Conservation (phyloP, 2,797 vertebrate species). For the Alca torda region DNA sequence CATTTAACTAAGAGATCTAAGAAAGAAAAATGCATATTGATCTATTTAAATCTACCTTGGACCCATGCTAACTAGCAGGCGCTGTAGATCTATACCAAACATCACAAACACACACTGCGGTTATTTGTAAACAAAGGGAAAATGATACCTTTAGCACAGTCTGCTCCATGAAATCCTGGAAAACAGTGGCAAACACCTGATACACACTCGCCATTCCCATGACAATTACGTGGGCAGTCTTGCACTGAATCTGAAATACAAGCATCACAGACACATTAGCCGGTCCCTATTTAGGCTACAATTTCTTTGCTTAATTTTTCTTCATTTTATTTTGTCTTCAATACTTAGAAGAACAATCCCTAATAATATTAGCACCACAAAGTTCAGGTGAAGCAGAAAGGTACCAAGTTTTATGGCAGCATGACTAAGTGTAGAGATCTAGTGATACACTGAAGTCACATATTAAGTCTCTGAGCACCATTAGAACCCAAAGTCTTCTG, state of each 20-base stretch:
- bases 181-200: constrained; percentile 97
- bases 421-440: fast-evolving
- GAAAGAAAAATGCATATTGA: neutral
- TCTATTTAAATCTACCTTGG: neutral
- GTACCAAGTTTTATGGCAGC: neutral
- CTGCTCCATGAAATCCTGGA: constrained; percentile 96
- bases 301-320: neutral
- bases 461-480: neutral
- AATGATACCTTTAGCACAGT: constrained; percentile 94
- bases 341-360: neutral
- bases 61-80: neutral
- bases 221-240: constrained; percentile 97
- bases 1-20: neutral
- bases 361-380: neutral
- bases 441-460: fast-evolving
- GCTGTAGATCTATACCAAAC: neutral
- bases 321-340: neutral
- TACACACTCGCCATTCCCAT: constrained; percentile 96
- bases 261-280: neutral
- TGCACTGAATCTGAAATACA: constrained; percentile 91
- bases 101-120: neutral
- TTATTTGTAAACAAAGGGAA: constrained; percentile 4
- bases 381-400: neutral
- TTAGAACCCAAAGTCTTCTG: neutral
- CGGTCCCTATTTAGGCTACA: neutral